phyloP scores from a whole-genome alignment of 2,113 vertebrate species.

The Setophaga kirtlandii region DNA sequence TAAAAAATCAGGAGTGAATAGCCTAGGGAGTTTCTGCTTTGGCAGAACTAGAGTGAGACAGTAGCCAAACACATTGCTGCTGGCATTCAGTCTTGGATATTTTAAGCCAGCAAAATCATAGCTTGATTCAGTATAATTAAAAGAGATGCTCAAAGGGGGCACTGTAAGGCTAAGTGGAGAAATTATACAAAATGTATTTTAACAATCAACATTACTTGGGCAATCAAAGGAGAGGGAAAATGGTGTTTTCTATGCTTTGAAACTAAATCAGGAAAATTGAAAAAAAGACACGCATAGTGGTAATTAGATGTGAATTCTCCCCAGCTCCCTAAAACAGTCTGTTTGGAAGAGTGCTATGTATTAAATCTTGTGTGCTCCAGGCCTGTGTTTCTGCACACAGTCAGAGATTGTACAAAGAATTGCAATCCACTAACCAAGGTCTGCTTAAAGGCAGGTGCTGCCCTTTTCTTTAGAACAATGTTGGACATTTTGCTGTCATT shows the following conservation, averaged over 20 bases:
- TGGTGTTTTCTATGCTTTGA: background rate
- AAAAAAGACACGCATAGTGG: background rate
- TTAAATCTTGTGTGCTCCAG: background rate
- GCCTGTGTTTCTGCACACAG: background rate
- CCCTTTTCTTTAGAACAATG: background rate
- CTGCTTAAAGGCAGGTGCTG: background rate
- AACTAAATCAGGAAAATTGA: background rate
- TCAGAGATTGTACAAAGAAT: background rate
- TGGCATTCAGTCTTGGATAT: slow-evolving; percentile 51
- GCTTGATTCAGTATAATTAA: slow-evolving; percentile 44
- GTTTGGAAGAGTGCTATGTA: background rate
- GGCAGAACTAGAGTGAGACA: slow-evolving; percentile 1
- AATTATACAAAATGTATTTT: slow-evolving; percentile 59
- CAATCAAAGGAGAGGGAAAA: background rate
- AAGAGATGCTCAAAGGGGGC: slow-evolving; percentile 42
- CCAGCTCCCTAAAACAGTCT: background rate
- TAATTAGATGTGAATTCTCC: background rate
- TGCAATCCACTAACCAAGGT: background rate
- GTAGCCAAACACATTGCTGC: slow-evolving; percentile 8
- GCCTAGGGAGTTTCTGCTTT: slow-evolving; percentile 12
- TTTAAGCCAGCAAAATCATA: slow-evolving; percentile 42
- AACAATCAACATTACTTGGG: slow-evolving; percentile 8
- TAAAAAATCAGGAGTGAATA: background rate
- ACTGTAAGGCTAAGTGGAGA: slow-evolving; percentile 53
- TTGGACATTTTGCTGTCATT: background rate